phyloP scores from a whole-genome alignment of 2,113 vertebrate genomes.

The Carollia perspicillata region DNA sequence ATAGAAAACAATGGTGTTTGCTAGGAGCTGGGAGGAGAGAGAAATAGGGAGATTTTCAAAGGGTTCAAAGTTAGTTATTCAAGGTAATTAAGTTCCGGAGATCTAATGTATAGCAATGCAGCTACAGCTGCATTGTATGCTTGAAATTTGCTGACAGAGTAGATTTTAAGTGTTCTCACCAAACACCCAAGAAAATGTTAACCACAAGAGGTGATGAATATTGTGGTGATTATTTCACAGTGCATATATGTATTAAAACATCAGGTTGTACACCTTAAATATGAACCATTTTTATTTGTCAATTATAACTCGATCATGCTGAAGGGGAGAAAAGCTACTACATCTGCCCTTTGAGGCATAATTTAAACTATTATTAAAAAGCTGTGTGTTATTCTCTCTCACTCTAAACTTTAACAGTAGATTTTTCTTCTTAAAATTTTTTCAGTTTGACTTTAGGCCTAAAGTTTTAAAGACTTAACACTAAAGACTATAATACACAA shows the following conservation, averaged over 20 bases:
- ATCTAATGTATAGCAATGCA: background rate
- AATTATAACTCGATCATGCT: background rate
- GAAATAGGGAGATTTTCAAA: background rate
- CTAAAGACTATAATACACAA: conserved; percentile 70
- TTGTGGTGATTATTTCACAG: background rate
- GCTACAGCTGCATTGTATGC: background rate
- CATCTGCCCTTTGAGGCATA: conserved; percentile 82
- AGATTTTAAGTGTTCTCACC: background rate
- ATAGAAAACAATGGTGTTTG: background rate
- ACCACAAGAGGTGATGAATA: background rate
- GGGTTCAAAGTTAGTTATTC: background rate
- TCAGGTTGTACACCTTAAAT: background rate
- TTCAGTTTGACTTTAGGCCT: conserved; percentile 65
- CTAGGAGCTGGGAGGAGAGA: background rate
- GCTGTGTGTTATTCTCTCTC: conserved; percentile 76
- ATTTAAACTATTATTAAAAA: conserved; percentile 81
- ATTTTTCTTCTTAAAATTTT: conserved; percentile 71
- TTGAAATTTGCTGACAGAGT: background rate
- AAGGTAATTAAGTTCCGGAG: background rate
- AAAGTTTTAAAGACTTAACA: conserved; percentile 75
- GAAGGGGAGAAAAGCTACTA: conserved; percentile 70
- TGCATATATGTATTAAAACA: background rate
- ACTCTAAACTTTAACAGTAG: conserved; percentile 67
- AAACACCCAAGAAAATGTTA: background rate
- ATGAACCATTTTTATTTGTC: background rate